A percentile compares a stretch with the other conserved stretches of the same genome.
phyloP scores from a whole-genome alignment of 92 coral and sea anemone species.

The Umimayanthus kanabou region DNA sequence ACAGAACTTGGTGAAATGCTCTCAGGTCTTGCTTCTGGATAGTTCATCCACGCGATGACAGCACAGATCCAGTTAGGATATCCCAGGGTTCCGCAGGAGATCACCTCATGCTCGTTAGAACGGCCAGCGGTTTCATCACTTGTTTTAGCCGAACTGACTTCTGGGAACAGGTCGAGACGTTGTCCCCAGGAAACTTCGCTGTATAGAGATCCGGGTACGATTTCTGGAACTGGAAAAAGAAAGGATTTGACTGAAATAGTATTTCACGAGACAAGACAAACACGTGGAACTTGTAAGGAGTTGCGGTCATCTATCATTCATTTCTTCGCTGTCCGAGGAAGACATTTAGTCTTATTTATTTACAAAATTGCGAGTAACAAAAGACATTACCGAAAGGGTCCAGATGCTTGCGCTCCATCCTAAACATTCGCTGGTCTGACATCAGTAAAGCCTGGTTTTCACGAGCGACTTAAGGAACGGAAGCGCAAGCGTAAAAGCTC shows the following conservation, averaged over 20 bases:
- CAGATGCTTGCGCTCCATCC: too few relatives aligned
- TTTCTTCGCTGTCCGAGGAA: too few relatives aligned
- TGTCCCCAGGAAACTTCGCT: constrained; percentile 80
- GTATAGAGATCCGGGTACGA: constrained; percentile 86
- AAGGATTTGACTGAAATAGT: neutral
- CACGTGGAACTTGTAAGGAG: neutral
- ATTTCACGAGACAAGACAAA: neutral
- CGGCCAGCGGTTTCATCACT: constrained; percentile 56
- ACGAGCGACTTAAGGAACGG: too few relatives aligned
- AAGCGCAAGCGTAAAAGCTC: too few relatives aligned
- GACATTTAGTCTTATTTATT: too few relatives aligned
- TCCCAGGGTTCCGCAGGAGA: neutral
- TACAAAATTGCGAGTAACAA: too few relatives aligned
- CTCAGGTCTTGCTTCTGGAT: neutral
- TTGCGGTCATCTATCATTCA: too few relatives aligned
- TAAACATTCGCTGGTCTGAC: too few relatives aligned
- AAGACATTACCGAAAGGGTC: too few relatives aligned
- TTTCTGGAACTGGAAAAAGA: constrained; percentile 76
- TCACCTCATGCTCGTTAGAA: constrained; percentile 13
- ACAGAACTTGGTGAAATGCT: too few relatives aligned
- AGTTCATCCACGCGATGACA: neutral
- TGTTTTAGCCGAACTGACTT: constrained; percentile 52
- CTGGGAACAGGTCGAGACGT: constrained; percentile 44
- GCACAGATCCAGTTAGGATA: neutral
- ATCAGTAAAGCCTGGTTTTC: too few relatives aligned